phyloP scores from a whole-genome alignment of 2,113 vertebrate genomes.

The Haliaeetus leucogaster region DNA sequence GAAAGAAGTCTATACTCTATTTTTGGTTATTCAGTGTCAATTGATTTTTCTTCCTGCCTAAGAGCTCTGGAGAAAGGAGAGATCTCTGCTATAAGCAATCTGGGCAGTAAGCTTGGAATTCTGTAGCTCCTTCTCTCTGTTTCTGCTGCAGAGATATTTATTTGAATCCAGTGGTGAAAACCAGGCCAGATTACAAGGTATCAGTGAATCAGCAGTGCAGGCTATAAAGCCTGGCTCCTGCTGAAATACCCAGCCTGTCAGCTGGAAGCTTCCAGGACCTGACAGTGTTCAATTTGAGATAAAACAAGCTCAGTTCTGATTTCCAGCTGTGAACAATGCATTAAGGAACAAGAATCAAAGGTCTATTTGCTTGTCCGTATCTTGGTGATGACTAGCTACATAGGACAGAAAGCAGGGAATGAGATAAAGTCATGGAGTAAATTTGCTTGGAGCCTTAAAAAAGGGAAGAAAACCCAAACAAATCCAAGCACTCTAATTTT shows the following conservation, averaged over 20 bases:
- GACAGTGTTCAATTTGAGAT: neutral
- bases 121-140: neutral
- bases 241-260: neutral
- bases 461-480: fast-evolving
- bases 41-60: neutral
- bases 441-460: neutral
- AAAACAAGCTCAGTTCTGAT: neutral
- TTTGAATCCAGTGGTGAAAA: neutral
- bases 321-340: neutral
- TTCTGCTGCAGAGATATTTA: neutral
- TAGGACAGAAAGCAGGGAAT: neutral
- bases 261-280: neutral
- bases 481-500: neutral
- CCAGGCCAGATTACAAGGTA: neutral
- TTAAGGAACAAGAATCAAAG: neutral
- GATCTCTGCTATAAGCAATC: neutral
- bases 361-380: neutral
- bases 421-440: neutral
- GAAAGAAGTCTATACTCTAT: neutral
- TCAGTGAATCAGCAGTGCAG: neutral
- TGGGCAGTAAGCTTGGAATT: neutral
- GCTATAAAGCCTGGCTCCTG: neutral
- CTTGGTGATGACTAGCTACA: neutral
- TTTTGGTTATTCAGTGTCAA: neutral
- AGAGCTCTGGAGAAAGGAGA: neutral